phyloP scores from a whole-genome alignment of 2,888 invertebrate species.

The Microplitis manilae region DNA sequence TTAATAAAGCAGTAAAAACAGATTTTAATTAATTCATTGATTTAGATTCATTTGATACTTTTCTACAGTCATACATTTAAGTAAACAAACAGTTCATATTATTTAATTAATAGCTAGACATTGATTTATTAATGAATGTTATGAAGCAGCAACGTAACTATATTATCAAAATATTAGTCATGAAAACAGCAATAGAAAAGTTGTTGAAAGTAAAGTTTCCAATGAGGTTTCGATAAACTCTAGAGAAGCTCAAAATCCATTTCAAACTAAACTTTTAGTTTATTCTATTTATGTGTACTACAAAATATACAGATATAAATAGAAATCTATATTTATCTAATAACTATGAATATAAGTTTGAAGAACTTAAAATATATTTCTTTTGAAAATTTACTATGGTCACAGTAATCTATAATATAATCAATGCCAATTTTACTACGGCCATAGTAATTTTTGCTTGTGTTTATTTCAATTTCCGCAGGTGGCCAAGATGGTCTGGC shows the following conservation, averaged over 20 bases:
- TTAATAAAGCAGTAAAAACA: too few relatives aligned
- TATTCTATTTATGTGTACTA: background rate
- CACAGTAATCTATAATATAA: too few relatives aligned
- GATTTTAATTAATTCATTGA: too few relatives aligned
- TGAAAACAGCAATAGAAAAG: background rate
- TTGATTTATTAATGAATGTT: background rate
- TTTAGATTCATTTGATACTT: too few relatives aligned
- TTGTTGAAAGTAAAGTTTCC: background rate
- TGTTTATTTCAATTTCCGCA: too few relatives aligned
- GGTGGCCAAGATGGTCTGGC: too few relatives aligned
- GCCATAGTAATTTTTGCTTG: too few relatives aligned
- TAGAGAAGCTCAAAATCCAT: background rate
- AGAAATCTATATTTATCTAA: background rate
- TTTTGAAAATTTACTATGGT: background rate
- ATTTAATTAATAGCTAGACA: background rate
- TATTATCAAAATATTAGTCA: background rate
- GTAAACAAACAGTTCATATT: background rate
- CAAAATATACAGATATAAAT: too few relatives aligned
- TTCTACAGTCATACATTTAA: too few relatives aligned
- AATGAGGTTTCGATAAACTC: background rate
- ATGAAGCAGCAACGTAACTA: background rate
- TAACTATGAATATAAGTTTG: background rate
- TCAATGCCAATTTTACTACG: too few relatives aligned
- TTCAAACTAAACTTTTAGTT: background rate
- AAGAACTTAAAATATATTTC: background rate